Conservation (phyloP, 2,113 vertebrate genomes). For the Gadus macrocephalus region DNA sequence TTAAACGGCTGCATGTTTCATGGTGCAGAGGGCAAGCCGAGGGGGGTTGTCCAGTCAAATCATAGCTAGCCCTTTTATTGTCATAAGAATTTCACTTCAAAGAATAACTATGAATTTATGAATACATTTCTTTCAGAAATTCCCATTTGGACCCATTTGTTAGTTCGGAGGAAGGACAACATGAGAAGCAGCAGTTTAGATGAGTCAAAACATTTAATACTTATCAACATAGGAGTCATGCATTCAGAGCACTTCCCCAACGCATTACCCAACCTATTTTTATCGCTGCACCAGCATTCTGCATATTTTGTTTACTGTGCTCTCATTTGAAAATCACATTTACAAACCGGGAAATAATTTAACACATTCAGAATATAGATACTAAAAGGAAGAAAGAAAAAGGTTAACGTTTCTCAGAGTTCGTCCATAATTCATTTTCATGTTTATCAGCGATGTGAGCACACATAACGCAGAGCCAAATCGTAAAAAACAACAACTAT, state of each 20-base stretch:
- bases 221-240: conserved; percentile 62
- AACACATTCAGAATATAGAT: conserved; percentile 38
- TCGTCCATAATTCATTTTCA: conserved; percentile 56
- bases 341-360: conserved; percentile 61
- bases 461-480: conserved; percentile 59
- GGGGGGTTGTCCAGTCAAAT: no score
- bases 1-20: no score
- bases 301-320: conserved; percentile 6
- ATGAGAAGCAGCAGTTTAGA: conserved; percentile 20
- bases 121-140: background rate
- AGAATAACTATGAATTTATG: no score
- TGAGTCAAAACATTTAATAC: conserved; percentile 66
- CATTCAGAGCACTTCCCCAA: conserved; percentile 54
- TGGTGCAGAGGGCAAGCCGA: no score
- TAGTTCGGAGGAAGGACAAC: conserved; percentile 33
- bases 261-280: conserved; percentile 23
- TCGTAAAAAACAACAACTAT: conserved; percentile 45
- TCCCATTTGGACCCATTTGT: background rate
- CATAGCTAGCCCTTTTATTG: no score
- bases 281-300: background rate
- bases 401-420: conserved; percentile 51
- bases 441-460: conserved; percentile 59
- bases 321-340: conserved; percentile 46
- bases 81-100: no score
- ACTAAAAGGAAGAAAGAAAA: conserved; percentile 42